These are phyloP conservation scores for Ascidia mentula DNA, from an alignment of 23 tunicate genomes.

Conservation along the genomic window DNA sequence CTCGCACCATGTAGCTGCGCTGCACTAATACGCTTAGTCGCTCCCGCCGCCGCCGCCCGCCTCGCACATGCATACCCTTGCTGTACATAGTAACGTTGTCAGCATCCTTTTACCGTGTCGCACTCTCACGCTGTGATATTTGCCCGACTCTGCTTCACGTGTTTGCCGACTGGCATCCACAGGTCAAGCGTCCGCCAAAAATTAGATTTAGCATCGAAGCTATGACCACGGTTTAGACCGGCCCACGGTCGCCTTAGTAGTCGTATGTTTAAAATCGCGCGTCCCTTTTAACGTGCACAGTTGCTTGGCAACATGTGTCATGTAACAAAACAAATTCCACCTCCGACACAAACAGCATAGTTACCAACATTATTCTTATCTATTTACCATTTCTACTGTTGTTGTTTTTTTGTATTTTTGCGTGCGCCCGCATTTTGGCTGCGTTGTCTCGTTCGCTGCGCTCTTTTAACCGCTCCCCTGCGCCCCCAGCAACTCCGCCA, in stretches of 20 bases:
- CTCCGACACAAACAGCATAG: slow-evolving; percentile 2
- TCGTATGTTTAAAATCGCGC: neutral
- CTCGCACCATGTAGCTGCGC: neutral
- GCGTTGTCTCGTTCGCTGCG: neutral
- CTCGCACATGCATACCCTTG: neutral
- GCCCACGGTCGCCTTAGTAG: neutral
- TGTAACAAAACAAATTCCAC: neutral
- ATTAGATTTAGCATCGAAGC: neutral
- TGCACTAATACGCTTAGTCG: neutral
- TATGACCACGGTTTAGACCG: neutral
- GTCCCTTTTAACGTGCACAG: too few relatives aligned
- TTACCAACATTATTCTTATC: slow-evolving; percentile 4
- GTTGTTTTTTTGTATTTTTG: neutral
- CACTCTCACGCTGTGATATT: neutral
- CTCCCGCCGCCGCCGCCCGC: neutral
- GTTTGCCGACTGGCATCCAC: neutral
- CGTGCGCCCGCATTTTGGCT: neutral
- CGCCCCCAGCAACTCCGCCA: slow-evolving; percentile 5
- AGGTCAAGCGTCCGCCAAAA: neutral
- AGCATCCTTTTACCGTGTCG: neutral
- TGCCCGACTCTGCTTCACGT: neutral
- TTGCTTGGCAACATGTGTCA: neutral
- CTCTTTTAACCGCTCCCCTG: neutral
- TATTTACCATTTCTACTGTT: neutral
- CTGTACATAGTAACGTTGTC: neutral